A percentile compares a stretch with the other conserved stretches of the same genome.
These are phyloP conservation scores for Protonemura montana DNA, from an alignment of 2,888 invertebrate genomes.

Conservation along the genomic window DNA sequence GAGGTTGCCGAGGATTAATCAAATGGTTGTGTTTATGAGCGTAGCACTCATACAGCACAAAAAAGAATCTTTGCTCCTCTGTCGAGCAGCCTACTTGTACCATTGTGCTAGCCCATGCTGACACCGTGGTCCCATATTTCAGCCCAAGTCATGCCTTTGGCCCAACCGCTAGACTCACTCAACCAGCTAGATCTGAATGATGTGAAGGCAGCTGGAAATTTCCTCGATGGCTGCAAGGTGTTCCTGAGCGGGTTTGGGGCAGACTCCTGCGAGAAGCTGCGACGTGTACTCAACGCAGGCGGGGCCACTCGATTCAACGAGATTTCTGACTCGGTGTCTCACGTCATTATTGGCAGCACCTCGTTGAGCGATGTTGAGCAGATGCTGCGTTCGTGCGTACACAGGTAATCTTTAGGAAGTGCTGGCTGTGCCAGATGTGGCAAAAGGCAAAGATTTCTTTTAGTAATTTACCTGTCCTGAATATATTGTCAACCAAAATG, in stretches of 20 bases:
- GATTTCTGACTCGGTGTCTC: conserved; percentile 79
- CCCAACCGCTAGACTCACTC: conserved; percentile 45
- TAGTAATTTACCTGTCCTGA: too few relatives aligned
- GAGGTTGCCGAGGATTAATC: too few relatives aligned
- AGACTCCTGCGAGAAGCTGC: conserved; percentile 71
- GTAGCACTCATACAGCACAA: too few relatives aligned
- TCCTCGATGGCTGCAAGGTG: conserved; percentile 88
- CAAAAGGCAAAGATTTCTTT: too few relatives aligned
- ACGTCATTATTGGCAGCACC: conserved; percentile 75
- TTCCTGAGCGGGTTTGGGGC: conserved; percentile 73
- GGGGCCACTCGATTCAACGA: conserved; percentile 85
- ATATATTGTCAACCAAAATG: too few relatives aligned
- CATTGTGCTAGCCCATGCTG: too few relatives aligned
- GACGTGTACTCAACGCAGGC: conserved; percentile 74
- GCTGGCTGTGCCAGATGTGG: too few relatives aligned
- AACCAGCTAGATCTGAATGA: conserved; percentile 67
- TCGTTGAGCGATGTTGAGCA: background rate
- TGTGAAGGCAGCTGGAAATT: conserved; percentile 77
- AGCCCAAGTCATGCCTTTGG: too few relatives aligned
- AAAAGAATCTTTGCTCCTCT: too few relatives aligned
- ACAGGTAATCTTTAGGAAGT: background rate
- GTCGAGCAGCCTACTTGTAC: too few relatives aligned
- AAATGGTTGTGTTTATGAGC: too few relatives aligned
- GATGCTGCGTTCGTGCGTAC: background rate
- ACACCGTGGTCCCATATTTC: too few relatives aligned